These are phyloP conservation scores for Streblospio benedicti DNA, from an alignment of 1,140 invertebrate species.

Conservation along the genomic window DNA sequence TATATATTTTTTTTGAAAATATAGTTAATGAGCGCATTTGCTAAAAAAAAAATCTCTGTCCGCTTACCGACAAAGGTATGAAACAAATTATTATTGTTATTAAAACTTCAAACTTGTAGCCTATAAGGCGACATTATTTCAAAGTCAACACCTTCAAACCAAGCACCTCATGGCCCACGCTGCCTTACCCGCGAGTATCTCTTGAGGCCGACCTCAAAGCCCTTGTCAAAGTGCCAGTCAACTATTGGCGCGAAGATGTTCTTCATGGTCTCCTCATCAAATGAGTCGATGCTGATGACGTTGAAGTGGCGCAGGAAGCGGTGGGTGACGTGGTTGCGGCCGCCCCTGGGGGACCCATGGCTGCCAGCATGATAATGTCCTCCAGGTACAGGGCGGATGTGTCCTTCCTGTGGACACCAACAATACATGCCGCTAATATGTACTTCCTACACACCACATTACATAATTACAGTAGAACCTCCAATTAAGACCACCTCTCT, in stretches of 20 bases:
- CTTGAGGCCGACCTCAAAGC: constrained; percentile 48
- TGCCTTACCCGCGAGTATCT: constrained; percentile 40
- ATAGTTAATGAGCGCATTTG: no score
- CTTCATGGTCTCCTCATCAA: constrained; percentile 47
- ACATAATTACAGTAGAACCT: no score
- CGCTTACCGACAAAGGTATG: no score
- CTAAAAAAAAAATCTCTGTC: no score
- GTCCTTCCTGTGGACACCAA: constrained; percentile 36
- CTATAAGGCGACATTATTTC: no score
- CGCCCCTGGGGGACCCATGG: constrained; percentile 46
- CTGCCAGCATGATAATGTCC: constrained; percentile 42
- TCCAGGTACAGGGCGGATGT: constrained; percentile 37
- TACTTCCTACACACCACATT: no score
- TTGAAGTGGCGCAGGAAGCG: constrained; percentile 46
- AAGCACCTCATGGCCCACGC: no score
- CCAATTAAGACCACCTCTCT: no score
- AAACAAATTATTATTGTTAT: no score
- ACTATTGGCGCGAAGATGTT: constrained; percentile 46
- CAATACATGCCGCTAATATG: not conserved
- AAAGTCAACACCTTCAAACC: no score
- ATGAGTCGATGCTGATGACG: constrained; percentile 43
- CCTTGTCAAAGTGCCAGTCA: constrained; percentile 46
- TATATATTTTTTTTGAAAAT: no score
- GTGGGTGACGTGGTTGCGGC: constrained; percentile 41
- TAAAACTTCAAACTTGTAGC: no score